Percentiles rank a stretch among this genome's conserved stretches.
Evolutionary conservation across 2,113 vertebrate genomes (phyloP).

Genomic region (Noctilio leporinus): DNA sequence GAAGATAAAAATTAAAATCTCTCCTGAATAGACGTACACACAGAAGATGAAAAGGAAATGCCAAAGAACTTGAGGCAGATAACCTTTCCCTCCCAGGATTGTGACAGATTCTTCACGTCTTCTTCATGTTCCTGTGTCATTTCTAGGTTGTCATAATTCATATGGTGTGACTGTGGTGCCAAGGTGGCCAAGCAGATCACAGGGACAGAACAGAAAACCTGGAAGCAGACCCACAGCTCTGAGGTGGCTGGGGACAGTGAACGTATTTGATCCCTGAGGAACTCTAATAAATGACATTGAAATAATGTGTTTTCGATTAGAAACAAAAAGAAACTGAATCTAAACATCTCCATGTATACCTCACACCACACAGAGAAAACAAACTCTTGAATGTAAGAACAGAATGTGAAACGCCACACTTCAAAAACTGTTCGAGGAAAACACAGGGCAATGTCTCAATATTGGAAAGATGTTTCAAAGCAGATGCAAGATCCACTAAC

Average conservation of each 20-base stretch:
- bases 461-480: not conserved
- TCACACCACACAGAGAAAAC: not conserved
- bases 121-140: not conserved
- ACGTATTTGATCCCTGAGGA: not conserved
- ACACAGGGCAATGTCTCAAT: not conserved
- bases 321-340: not conserved
- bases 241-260: not conserved
- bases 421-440: not conserved
- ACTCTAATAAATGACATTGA: not conserved
- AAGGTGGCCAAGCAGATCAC: not conserved
- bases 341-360: not conserved
- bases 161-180: rapidly evolving
- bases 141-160: not conserved
- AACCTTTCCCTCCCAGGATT: not conserved
- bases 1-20: not conserved
- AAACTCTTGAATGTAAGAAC: not conserved
- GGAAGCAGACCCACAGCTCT: not conserved
- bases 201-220: not conserved
- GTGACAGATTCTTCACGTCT: not conserved
- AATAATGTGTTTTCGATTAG: not conserved
- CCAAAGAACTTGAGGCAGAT: not conserved
- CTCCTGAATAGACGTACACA: not conserved
- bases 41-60: not conserved
- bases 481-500: not conserved
- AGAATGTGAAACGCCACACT: not conserved